A percentile compares a stretch with the other conserved stretches of the same genome.
Conservation (phyloP, 2,797 vertebrate genomes). For the Austrolebias charrua region DNA sequence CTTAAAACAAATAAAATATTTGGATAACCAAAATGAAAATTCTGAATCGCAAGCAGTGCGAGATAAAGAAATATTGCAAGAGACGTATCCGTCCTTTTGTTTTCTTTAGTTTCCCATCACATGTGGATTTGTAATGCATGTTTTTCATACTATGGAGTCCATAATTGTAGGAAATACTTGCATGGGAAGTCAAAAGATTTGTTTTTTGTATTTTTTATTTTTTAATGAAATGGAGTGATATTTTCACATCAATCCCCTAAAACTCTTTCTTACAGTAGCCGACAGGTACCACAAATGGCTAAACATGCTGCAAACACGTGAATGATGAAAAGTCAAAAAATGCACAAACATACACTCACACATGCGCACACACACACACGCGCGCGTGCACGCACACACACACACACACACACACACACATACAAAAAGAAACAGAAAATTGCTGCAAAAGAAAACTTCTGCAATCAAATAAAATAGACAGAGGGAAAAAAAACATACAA, state of each 20-base stretch:
- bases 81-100: conserved; percentile 23
- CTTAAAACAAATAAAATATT: background rate
- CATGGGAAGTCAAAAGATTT: conserved; percentile 15
- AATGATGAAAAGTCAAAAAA: no score
- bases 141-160: conserved; percentile 28
- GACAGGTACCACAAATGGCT: no score
- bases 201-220: no score
- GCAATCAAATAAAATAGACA: no score
- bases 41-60: conserved; percentile 1
- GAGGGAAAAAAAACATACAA: no score
- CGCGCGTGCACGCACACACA: no score
- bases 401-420: no score
- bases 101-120: conserved; percentile 7
- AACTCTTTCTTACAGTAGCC: conserved; percentile 10
- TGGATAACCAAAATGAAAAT: background rate
- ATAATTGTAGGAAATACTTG: conserved; percentile 29
- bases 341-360: no score
- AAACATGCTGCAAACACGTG: no score
- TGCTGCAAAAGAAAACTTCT: no score
- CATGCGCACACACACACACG: no score
- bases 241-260: conserved; percentile 47
- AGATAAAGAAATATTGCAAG: conserved; percentile 27
- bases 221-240: conserved; percentile 20
- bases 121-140: background rate
- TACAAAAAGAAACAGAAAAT: no score